A percentile compares a stretch with the other conserved stretches of the same genome.
Conservation (phyloP, 2,797 vertebrate genomes). For the Nannoperca australis region DNA sequence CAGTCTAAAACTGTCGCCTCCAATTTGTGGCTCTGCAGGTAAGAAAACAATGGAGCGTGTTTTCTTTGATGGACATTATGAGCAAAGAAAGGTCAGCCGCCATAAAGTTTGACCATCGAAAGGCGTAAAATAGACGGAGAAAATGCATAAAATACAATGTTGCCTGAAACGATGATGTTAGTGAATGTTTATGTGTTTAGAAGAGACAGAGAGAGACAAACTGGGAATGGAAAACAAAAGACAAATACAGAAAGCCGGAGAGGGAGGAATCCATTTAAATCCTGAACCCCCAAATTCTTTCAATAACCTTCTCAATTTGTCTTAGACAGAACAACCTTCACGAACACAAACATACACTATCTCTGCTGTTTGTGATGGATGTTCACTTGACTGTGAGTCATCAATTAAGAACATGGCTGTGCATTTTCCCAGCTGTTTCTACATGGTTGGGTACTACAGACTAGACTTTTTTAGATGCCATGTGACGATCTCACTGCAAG, state of each 20-base stretch:
- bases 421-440: slow-evolving; percentile 23
- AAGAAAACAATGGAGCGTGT: slow-evolving; percentile 50
- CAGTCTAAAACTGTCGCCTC: slow-evolving; percentile 63
- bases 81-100: slow-evolving; percentile 47
- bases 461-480: slow-evolving; percentile 26
- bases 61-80: slow-evolving; percentile 48
- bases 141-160: slow-evolving; percentile 29
- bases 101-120: slow-evolving; percentile 58
- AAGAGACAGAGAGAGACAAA: neutral
- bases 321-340: slow-evolving; percentile 10
- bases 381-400: slow-evolving; percentile 8
- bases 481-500: slow-evolving; percentile 17
- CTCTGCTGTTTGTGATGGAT: slow-evolving; percentile 17
- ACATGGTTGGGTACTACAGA: neutral
- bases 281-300: neutral
- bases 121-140: slow-evolving; percentile 21
- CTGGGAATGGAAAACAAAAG: neutral
- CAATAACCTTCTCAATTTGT: slow-evolving; percentile 1
- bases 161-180: slow-evolving; percentile 14
- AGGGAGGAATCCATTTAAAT: neutral
- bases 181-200: slow-evolving; percentile 39
- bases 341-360: neutral
- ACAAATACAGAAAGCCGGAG: neutral
- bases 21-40: slow-evolving; percentile 50
- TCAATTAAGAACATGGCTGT: slow-evolving; percentile 14